Evolutionary conservation across 1,140 invertebrate species (phyloP).

Genomic region (Halesus radiatus): DNA sequence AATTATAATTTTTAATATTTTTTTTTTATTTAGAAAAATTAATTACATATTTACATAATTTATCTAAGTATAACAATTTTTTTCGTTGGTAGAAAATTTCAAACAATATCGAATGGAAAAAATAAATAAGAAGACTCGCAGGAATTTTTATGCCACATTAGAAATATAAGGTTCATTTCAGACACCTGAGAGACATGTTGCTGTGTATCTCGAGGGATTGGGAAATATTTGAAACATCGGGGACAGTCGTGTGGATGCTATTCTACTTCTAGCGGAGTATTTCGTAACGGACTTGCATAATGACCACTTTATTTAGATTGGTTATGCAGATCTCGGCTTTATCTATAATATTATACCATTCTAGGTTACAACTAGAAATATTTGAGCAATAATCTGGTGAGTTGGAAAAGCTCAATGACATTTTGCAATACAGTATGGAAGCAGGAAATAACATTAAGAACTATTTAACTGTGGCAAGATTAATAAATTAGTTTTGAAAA

Average conservation of each 20-base stretch:
- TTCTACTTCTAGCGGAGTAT: too few relatives aligned
- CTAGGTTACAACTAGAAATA: slow-evolving; percentile 50
- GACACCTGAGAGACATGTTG: background rate
- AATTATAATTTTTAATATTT: slow-evolving; percentile 35
- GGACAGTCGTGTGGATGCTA: too few relatives aligned
- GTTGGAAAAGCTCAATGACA: background rate
- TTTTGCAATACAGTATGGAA: background rate
- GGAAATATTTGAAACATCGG: too few relatives aligned
- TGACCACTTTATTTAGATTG: too few relatives aligned
- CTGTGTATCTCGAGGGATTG: slow-evolving; percentile 15
- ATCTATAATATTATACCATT: background rate
- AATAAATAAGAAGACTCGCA: slow-evolving; percentile 56
- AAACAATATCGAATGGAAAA: slow-evolving; percentile 46
- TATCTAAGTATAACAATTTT: slow-evolving; percentile 55
- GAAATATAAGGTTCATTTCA: slow-evolving; percentile 30
- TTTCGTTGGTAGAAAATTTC: slow-evolving; percentile 53
- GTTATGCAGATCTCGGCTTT: too few relatives aligned
- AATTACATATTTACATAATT: slow-evolving; percentile 59
- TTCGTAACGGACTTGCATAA: too few relatives aligned
- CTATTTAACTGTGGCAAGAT: slow-evolving; percentile 36
- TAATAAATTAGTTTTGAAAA: slow-evolving; percentile 35
- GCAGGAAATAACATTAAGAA: background rate
- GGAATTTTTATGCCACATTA: slow-evolving; percentile 49
- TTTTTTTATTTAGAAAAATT: slow-evolving; percentile 57
- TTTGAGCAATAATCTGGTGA: slow-evolving; percentile 48